phyloP scores from a whole-genome alignment of 1,140 invertebrate genomes.

The Drosophila bocki region DNA sequence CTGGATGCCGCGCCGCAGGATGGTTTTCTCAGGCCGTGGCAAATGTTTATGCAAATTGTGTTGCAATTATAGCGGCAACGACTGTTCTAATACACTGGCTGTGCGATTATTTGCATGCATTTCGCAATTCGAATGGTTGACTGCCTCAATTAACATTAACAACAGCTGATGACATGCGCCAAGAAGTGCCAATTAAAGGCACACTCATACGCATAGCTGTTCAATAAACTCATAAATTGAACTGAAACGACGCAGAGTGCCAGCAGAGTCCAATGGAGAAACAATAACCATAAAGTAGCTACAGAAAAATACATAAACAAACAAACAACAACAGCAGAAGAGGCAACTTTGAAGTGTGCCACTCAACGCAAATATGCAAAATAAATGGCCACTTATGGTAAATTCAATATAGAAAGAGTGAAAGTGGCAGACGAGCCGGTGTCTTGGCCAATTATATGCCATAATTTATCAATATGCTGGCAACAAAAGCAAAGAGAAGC shows the following conservation, averaged over 20 bases:
- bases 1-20: conserved; percentile 44
- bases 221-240: conserved; percentile 79
- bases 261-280: conserved; percentile 46
- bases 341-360: conserved; percentile 65
- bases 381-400: conserved; percentile 79
- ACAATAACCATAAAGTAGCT: conserved; percentile 71
- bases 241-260: conserved; percentile 62
- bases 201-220: conserved; percentile 19
- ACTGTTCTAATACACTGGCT: conserved; percentile 34
- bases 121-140: conserved; percentile 6
- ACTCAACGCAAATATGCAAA: conserved; percentile 77
- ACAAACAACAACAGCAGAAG: conserved; percentile 18
- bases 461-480: conserved; percentile 71
- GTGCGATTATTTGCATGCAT: conserved; percentile 43
- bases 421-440: conserved; percentile 9
- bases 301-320: conserved; percentile 23
- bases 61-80: conserved; percentile 62
- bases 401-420: conserved; percentile 47
- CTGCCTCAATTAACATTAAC: conserved; percentile 39
- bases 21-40: conserved; percentile 37
- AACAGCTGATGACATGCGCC: conserved; percentile 46
- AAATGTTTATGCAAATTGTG: conserved; percentile 78
- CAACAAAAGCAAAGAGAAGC: conserved; percentile 49
- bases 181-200: conserved; percentile 75
- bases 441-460: conserved; percentile 69